These are phyloP conservation scores for Caenorhabditis drosophilae DNA, from an alignment of 2,888 invertebrate species.

Conservation along the genomic window DNA sequence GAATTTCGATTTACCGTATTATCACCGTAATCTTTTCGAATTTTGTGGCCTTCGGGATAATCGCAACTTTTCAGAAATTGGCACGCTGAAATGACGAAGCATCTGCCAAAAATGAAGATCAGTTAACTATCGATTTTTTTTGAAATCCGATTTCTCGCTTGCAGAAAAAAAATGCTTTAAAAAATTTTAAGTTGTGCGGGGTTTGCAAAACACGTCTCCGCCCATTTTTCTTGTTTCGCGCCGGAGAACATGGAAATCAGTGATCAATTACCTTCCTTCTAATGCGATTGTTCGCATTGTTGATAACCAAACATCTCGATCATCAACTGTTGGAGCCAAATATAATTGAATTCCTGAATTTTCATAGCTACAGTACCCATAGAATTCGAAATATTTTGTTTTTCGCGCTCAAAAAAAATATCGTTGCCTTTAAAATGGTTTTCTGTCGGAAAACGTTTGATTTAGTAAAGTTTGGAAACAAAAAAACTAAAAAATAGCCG, in stretches of 20 bases:
- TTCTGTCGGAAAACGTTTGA: no score
- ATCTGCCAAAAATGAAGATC: constrained; percentile 26
- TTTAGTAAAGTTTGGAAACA: no score
- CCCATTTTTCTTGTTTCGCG: no score
- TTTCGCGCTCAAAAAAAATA: no score
- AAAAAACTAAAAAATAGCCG: no score
- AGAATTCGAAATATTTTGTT: constrained; percentile 12
- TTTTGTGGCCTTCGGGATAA: constrained; percentile 56
- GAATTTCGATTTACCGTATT: constrained; percentile 27
- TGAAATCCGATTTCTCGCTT: no score
- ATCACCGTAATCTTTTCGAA: constrained; percentile 41
- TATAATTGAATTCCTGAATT: constrained; percentile 63
- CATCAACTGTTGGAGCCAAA: constrained; percentile 64
- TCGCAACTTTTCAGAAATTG: constrained; percentile 54
- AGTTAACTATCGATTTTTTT: background rate
- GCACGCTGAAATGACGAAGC: constrained; percentile 64
- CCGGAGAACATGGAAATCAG: no score
- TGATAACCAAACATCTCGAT: constrained; percentile 62
- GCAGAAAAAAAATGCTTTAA: no score
- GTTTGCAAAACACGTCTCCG: no score
- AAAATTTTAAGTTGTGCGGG: no score
- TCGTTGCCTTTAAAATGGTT: no score
- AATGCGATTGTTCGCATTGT: constrained; percentile 64
- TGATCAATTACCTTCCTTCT: constrained; percentile 52
- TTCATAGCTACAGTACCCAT: no score